Conservation (phyloP, 2,797 vertebrate species). For the Anguilla megastoma region DNA sequence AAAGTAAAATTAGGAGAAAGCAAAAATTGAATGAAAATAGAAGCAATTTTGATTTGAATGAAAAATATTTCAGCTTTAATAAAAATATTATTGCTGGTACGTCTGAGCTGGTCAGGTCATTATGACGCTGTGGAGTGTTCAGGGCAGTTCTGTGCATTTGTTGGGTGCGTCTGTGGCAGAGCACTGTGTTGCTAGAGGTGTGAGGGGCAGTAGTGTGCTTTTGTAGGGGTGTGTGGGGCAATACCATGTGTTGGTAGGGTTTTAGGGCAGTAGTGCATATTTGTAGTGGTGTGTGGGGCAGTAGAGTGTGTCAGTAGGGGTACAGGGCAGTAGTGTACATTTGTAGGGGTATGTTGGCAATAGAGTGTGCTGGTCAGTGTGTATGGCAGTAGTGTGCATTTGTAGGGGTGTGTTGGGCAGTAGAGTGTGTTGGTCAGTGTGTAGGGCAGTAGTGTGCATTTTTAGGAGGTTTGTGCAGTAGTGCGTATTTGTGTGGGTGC, state of each 20-base stretch:
- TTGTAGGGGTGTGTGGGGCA: neutral
- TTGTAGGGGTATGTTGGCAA: neutral
- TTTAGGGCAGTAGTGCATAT: neutral
- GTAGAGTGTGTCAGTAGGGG: constrained; percentile 68
- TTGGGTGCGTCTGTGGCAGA: too few species aligned
- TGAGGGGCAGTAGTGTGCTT: neutral
- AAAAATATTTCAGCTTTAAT: neutral
- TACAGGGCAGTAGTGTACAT: constrained; percentile 47
- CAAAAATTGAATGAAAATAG: neutral
- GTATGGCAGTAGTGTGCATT: too few species aligned
- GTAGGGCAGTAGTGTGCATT: too few species aligned
- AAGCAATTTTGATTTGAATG: neutral
- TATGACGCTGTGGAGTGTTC: too few species aligned
- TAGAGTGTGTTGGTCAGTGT: too few species aligned
- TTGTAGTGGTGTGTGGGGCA: constrained; percentile 46
- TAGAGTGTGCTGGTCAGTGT: too few species aligned
- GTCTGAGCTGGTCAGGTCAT: too few species aligned
- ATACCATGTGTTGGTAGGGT: neutral
- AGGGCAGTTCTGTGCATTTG: too few species aligned
- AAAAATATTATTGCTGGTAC: neutral
- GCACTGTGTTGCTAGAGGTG: too few species aligned
- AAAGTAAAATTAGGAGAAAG: neutral
- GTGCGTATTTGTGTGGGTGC: too few species aligned
- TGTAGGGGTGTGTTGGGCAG: too few species aligned
- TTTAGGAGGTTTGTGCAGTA: too few species aligned